Conservation (phyloP, 2,113 vertebrate species). For the Grus americana region DNA sequence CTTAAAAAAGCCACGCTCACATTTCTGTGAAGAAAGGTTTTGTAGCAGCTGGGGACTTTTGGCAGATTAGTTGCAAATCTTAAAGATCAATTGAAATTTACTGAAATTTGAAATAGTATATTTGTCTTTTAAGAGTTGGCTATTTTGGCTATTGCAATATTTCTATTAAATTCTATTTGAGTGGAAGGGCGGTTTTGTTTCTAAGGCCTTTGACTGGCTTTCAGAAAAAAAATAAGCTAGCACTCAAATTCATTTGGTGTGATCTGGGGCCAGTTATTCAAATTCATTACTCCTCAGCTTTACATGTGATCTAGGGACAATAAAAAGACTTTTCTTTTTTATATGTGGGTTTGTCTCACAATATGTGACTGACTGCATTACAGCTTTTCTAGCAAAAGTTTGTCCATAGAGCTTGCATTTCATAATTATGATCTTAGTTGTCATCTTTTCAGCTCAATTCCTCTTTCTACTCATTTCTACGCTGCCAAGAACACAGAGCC, state of each 20-base stretch:
- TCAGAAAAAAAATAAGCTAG: neutral
- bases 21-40: neutral
- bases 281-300: neutral
- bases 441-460: neutral
- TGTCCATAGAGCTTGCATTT: neutral
- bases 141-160: neutral
- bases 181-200: neutral
- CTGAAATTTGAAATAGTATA: neutral
- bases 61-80: neutral
- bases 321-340: neutral
- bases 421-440: neutral
- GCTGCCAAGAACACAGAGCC: neutral
- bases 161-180: neutral
- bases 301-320: neutral
- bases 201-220: neutral
- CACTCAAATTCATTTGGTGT: neutral
- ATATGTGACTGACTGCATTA: neutral
- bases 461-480: slow-evolving; percentile 18
- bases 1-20: neutral
- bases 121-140: neutral
- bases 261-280: neutral
- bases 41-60: neutral
- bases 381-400: neutral
- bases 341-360: neutral
- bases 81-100: neutral